phyloP scores from a whole-genome alignment of 2,888 invertebrate genomes.

The Phymatocera aterrima region DNA sequence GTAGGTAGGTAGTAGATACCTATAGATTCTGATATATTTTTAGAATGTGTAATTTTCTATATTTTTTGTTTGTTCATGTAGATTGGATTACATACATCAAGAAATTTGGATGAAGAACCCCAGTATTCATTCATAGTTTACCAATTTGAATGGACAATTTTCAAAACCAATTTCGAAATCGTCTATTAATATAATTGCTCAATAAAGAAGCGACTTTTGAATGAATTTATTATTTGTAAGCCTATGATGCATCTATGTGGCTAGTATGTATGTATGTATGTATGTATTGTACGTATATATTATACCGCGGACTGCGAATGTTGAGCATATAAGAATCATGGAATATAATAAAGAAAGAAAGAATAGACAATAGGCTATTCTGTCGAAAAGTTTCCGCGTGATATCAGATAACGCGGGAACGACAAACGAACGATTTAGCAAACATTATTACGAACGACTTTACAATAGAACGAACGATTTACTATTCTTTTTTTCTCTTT shows the following conservation, averaged over 20 bases:
- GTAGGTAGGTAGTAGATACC: too few relatives aligned
- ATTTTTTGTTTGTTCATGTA: neutral
- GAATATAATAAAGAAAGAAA: constrained; percentile 1
- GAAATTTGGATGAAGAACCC: too few relatives aligned
- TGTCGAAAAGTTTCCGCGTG: constrained; percentile 24
- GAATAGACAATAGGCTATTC: constrained; percentile 11
- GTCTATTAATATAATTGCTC: constrained; percentile 17
- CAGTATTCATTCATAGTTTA: neutral
- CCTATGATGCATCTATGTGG: neutral
- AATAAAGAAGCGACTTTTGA: constrained; percentile 22
- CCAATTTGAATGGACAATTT: neutral
- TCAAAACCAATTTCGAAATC: neutral
- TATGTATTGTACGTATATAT: neutral
- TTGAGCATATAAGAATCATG: too few relatives aligned
- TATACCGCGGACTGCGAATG: neutral
- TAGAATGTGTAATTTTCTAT: neutral
- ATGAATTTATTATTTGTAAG: constrained; percentile 15
- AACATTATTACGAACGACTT: neutral
- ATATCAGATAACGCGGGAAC: constrained; percentile 17
- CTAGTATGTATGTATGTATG: neutral
- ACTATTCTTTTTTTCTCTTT: neutral
- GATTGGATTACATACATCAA: constrained; percentile 1
- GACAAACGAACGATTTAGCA: constrained; percentile 21
- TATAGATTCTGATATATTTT: neutral
- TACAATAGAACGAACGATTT: neutral